Conservation (phyloP, 1,140 invertebrate species). For the Drosophila orena region DNA sequence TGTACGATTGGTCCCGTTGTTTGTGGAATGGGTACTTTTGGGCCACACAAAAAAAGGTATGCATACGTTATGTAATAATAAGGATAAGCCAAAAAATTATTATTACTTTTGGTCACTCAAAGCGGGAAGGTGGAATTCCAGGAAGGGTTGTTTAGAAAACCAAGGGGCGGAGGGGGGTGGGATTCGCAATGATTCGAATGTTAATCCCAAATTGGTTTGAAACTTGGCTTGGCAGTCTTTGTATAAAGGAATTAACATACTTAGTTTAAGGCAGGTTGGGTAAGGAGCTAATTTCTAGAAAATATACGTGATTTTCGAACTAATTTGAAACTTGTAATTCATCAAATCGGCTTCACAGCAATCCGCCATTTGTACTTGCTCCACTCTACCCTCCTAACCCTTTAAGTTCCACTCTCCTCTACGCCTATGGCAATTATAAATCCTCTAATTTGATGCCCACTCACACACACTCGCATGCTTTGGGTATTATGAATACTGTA, state of each 20-base stretch:
- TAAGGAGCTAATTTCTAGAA: background rate
- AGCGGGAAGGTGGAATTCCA: background rate
- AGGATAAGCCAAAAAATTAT: slow-evolving; percentile 85
- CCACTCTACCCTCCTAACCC: background rate
- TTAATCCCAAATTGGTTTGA: slow-evolving; percentile 21
- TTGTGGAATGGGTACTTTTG: background rate
- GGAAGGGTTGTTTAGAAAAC: slow-evolving; percentile 13
- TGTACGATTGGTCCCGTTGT: slow-evolving; percentile 69
- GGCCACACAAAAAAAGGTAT: slow-evolving; percentile 68
- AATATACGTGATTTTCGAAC: background rate
- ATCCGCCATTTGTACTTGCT: background rate
- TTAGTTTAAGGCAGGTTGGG: background rate
- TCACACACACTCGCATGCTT: slow-evolving; percentile 22
- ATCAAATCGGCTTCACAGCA: background rate
- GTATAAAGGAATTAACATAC: slow-evolving; percentile 11
- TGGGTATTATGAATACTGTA: slow-evolving; percentile 32
- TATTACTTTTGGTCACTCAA: slow-evolving; percentile 76
- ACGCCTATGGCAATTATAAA: slow-evolving; percentile 64
- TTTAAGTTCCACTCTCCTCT: background rate
- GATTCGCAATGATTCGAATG: slow-evolving; percentile 10
- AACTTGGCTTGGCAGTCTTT: background rate
- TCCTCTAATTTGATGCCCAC: slow-evolving; percentile 64
- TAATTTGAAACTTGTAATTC: background rate
- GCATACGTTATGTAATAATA: slow-evolving; percentile 84
- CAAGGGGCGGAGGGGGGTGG: too few species aligned